A percentile compares a stretch with the other conserved stretches of the same genome.
phyloP scores from a whole-genome alignment of 1,140 invertebrate genomes.

The Oedothorax gibbosus region DNA sequence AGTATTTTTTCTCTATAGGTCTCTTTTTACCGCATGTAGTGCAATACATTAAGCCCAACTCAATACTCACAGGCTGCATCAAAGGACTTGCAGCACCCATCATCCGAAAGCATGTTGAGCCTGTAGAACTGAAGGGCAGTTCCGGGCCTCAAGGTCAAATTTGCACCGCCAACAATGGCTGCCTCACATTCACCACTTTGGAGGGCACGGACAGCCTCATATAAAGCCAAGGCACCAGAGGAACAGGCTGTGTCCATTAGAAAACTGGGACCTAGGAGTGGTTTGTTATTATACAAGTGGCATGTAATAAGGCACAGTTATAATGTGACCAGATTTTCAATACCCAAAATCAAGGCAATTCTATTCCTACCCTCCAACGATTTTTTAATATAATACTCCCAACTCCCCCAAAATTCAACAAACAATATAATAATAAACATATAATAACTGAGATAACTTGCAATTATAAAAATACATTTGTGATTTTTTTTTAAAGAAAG shows the following conservation, averaged over 20 bases:
- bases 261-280: conserved; percentile 83
- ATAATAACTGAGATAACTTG: too few relatives aligned
- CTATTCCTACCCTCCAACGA: background rate
- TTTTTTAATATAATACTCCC: background rate
- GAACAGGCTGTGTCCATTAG: conserved; percentile 96
- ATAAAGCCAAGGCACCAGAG: conserved; percentile 87
- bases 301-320: background rate
- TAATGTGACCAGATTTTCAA: background rate
- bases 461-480: too few relatives aligned
- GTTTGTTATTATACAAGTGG: too few relatives aligned
- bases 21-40: too few relatives aligned
- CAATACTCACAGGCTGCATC: conserved; percentile 80
- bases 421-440: too few relatives aligned
- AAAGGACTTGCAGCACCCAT: conserved; percentile 94
- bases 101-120: conserved; percentile 88
- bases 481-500: too few relatives aligned
- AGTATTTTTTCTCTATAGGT: too few relatives aligned
- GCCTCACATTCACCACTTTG: conserved; percentile 88
- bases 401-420: too few relatives aligned
- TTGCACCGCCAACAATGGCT: conserved; percentile 90
- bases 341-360: too few relatives aligned
- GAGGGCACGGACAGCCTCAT: conserved; percentile 87
- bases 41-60: background rate
- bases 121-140: conserved; percentile 92
- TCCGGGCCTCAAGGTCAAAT: conserved; percentile 87